A percentile compares a stretch with the other conserved stretches of the same genome.
Conservation (phyloP, 2,888 invertebrate species). For the Eupithecia exiguata region DNA sequence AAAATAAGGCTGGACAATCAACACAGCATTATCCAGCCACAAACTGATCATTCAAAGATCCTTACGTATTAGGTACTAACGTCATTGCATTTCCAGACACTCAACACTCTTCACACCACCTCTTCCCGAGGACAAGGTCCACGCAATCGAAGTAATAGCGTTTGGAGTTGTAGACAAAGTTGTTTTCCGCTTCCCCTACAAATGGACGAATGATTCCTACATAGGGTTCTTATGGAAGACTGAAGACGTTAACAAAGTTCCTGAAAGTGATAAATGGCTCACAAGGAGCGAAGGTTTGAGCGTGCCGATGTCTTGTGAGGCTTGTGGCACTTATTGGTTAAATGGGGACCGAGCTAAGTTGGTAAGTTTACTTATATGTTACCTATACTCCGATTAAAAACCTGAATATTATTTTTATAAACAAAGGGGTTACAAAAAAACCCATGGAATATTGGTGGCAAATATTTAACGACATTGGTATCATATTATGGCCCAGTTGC, state of each 20-base stretch:
- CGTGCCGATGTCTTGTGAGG: constrained; percentile 50
- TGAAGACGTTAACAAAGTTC: constrained; percentile 47
- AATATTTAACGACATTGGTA: no score
- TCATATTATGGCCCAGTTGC: no score
- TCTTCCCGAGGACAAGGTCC: constrained; percentile 80
- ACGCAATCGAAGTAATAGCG: constrained; percentile 83
- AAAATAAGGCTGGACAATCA: no score
- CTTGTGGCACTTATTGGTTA: constrained; percentile 58
- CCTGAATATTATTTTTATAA: no score
- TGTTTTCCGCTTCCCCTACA: constrained; percentile 84
- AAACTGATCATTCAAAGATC: no score
- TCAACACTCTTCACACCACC: constrained; percentile 82
- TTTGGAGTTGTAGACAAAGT: constrained; percentile 89
- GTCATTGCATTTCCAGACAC: constrained; percentile 55
- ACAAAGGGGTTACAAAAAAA: no score
- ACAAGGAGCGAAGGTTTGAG: constrained; percentile 49
- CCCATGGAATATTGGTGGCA: no score
- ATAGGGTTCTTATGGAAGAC: constrained; percentile 55
- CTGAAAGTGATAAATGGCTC: constrained; percentile 53
- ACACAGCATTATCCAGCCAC: no score
- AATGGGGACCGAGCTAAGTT: constrained; percentile 54
- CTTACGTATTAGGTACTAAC: no score
- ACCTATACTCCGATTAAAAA: no score
- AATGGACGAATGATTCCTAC: constrained; percentile 67
- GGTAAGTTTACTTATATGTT: constrained; percentile 41